These are phyloP conservation scores for Chydorus sphaericus DNA, from an alignment of 2,888 invertebrate species.

Conservation along the genomic window DNA sequence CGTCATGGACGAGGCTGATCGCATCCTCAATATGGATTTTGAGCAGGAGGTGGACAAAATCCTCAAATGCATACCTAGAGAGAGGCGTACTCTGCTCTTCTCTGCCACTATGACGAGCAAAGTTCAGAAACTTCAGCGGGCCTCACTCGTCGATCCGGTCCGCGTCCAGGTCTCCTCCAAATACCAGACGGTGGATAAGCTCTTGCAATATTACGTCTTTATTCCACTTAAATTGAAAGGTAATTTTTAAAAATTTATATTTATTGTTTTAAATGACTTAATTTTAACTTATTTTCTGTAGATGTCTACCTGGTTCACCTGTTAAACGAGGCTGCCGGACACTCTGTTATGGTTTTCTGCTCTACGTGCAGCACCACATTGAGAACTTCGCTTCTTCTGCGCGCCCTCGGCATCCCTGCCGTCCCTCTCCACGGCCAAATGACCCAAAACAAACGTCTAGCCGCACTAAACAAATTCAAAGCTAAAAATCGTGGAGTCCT, in stretches of 20 bases:
- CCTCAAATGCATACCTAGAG: constrained; percentile 74
- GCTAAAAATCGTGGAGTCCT: constrained; percentile 83
- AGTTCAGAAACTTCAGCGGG: constrained; percentile 87
- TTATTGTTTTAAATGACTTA: constrained; percentile 8
- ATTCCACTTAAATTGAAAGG: constrained; percentile 13
- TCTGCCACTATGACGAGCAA: constrained; percentile 99
- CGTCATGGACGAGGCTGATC: constrained; percentile 35
- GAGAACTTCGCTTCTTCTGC: constrained; percentile 69
- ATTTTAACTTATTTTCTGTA: constrained; percentile 33
- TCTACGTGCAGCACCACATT: constrained; percentile 86
- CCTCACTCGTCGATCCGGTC: constrained; percentile 83
- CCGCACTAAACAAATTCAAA: constrained; percentile 91
- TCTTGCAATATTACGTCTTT: constrained; percentile 31
- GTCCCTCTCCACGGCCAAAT: constrained; percentile 98
- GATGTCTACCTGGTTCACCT: constrained; percentile 93
- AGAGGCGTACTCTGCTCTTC: constrained; percentile 81
- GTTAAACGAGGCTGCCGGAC: constrained; percentile 85
- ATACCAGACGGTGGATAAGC: constrained; percentile 93
- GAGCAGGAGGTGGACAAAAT: constrained; percentile 96
- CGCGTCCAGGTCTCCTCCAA: constrained; percentile 90
- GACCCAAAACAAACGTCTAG: constrained; percentile 91
- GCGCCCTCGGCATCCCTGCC: constrained; percentile 81
- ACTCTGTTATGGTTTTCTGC: constrained; percentile 94
- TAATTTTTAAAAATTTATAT: not conserved
- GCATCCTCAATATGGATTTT: constrained; percentile 95